Base-by-base conservation (phyloP, 2,888 invertebrate species). In the Eumacrocentrus americanus region DNA sequence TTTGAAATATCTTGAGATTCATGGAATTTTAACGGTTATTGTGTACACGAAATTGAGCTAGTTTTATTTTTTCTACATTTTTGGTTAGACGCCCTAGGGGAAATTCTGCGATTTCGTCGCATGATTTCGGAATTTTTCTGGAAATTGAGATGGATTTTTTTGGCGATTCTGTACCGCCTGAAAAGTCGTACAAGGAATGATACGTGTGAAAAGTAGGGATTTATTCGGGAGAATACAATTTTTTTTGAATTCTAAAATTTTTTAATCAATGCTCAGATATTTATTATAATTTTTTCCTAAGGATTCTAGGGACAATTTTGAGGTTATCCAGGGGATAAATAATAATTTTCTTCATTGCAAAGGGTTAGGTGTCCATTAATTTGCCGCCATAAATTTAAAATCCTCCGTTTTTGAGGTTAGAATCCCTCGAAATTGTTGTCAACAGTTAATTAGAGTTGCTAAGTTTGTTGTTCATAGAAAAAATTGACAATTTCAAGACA, bases 1-100 rank as follows among this genome's bases (percentile, higher is more conserved):
- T 25, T 53, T 25, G 3, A 53, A 53, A 53, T 53, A 53, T 25
- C 23, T 40, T 11, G 3, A 9, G 11, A 40, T 4, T 14, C 14
- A 14, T 3, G 9, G 2, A 14, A 11, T 40, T 53, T 16, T 14
- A 20, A 12, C 0, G 3, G 7, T 12, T 51, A 14, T 51, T 3
- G 25, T 29, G 59, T 64, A 62, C 68, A 74, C 70, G 67, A 70
- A 74, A 71, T 72, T 70, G 74, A 71, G 42, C 61, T 68, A 75
- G 65, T 70, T 73, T 76, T 70, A 71, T 53, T 38, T 34, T 67
- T 55, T 65, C 69, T 66, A 70, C 63, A 75, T 63, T 61, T 77
- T 72, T 77, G 69, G 71, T 60, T 67, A 66, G 67, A 74, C 73
- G 74, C 79, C 72, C 78, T 76, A 62, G 37, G 40, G 59, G 3